phyloP scores from a whole-genome alignment of 1,140 invertebrate genomes.

The Holotrichia oblita region DNA sequence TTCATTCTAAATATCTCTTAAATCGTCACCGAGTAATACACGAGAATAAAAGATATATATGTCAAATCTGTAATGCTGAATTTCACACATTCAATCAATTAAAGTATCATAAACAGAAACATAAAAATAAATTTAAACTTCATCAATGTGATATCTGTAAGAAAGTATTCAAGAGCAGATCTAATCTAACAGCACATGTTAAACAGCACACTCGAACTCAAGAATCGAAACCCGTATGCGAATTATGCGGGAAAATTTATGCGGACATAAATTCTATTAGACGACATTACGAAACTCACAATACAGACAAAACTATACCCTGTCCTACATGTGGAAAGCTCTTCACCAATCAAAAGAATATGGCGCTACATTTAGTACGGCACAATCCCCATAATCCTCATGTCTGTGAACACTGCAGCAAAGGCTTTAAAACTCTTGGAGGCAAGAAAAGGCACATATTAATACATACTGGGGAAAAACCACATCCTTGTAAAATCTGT shows the following conservation, averaged over 20 bases:
- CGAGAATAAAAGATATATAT: no score
- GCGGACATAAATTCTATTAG: constrained; percentile 63
- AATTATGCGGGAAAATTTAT: constrained; percentile 63
- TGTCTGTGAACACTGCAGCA: constrained; percentile 55
- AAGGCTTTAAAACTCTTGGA: constrained; percentile 53
- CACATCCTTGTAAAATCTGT: constrained; percentile 71
- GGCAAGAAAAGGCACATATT: constrained; percentile 41
- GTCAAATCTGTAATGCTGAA: no score
- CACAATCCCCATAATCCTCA: constrained; percentile 60
- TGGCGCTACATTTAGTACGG: constrained; percentile 61
- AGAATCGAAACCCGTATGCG: constrained; percentile 62
- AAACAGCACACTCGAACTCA: constrained; percentile 53
- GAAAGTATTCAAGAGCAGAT: no score
- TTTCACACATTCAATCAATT: no score
- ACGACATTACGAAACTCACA: constrained; percentile 67
- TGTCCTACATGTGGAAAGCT: constrained; percentile 67
- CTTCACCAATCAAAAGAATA: constrained; percentile 58
- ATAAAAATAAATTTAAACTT: no score
- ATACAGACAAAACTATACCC: constrained; percentile 72
- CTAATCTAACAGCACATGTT: neutral
- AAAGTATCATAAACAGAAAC: no score
- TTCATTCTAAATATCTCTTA: no score
- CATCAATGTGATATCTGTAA: no score
- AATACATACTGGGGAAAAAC: constrained; percentile 77
- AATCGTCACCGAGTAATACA: no score